Percentiles rank a stretch among this genome's conserved stretches.
These are phyloP conservation scores for Notamacropus eugenii DNA, from an alignment of 2,797 vertebrate species.

Conservation along the genomic window DNA sequence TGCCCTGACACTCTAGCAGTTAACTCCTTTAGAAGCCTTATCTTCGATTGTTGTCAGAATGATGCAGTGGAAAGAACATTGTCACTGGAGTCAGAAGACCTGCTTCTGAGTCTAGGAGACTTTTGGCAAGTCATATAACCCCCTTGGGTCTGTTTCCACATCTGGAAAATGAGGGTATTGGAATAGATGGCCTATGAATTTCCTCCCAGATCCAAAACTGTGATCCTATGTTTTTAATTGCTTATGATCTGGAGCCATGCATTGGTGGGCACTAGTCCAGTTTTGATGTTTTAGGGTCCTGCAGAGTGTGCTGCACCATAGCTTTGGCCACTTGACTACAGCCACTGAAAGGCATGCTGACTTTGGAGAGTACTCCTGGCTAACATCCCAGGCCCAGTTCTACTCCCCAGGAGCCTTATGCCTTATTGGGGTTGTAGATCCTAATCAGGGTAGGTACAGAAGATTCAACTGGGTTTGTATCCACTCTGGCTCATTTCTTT, in stretches of 20 bases:
- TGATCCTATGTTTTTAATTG: neutral
- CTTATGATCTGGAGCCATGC: neutral
- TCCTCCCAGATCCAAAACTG: neutral
- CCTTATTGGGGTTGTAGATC: conserved; percentile 18
- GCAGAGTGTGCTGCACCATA: conserved; percentile 5
- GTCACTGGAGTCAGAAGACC: no score
- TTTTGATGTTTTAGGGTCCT: conserved; percentile 6
- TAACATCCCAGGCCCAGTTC: neutral
- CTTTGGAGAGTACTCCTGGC: neutral
- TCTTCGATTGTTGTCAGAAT: neutral
- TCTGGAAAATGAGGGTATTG: neutral
- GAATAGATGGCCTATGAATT: neutral
- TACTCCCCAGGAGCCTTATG: neutral
- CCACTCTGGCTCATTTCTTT: neutral
- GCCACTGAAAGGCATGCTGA: neutral
- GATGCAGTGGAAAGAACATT: neutral
- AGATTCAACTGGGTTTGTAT: neutral
- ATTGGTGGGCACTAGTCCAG: neutral
- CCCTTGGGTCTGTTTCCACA: neutral
- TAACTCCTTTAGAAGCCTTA: neutral
- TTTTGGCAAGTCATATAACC: conserved; percentile 26
- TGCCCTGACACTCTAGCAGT: conserved; percentile 12
- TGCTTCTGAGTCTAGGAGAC: neutral
- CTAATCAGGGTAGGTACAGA: neutral
- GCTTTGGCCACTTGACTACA: neutral